Evolutionary conservation across 2,113 vertebrate genomes (phyloP).

Genomic region (Catharus minimus): DNA sequence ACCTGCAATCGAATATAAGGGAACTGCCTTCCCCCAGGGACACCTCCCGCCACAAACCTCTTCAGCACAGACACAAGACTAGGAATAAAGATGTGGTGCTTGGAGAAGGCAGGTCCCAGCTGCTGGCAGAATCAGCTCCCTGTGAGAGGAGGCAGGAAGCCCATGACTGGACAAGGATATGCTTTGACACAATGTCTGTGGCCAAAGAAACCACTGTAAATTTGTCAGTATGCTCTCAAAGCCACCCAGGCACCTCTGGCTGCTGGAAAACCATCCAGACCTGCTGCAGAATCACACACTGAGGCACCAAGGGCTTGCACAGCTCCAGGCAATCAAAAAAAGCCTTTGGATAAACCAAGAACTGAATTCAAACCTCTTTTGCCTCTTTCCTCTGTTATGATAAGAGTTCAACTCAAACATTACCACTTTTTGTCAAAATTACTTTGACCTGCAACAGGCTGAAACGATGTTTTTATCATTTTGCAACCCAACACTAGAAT

Average conservation of each 20-base stretch:
- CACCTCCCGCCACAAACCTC: not conserved
- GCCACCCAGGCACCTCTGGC: not conserved
- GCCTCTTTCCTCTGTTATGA: not conserved
- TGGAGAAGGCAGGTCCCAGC: not conserved
- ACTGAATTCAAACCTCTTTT: not conserved
- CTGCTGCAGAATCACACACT: not conserved
- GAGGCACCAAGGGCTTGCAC: accelerated
- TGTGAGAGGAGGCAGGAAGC: not conserved
- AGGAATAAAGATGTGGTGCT: accelerated
- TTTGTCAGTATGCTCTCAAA: not conserved
- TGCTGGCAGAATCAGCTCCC: not conserved
- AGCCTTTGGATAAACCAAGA: not conserved
- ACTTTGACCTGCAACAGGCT: not conserved
- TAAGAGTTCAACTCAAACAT: not conserved
- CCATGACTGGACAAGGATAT: not conserved
- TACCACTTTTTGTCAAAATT: not conserved
- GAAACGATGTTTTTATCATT: not conserved
- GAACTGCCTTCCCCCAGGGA: not conserved
- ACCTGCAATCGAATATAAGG: not conserved
- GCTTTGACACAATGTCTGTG: not conserved
- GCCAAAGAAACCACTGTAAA: not conserved
- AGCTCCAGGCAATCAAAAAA: not conserved
- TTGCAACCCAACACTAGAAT: not conserved
- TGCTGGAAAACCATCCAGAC: not conserved
- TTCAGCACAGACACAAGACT: not conserved